Evolutionary conservation across 2,888 invertebrate species (phyloP).

Genomic region (Andrena hattorfiana): DNA sequence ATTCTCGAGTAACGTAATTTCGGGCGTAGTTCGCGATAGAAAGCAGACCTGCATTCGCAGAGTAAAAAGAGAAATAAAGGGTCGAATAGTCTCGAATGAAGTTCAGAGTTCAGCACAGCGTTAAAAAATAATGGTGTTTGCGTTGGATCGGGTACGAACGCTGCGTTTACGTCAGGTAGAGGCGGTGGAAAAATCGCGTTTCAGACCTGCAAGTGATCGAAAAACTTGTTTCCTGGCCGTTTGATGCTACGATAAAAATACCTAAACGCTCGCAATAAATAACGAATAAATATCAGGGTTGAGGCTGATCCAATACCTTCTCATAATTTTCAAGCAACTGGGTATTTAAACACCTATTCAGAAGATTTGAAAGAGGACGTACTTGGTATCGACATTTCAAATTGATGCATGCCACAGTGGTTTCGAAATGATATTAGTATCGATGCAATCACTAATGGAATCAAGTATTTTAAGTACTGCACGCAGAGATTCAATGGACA

Average conservation of each 20-base stretch:
- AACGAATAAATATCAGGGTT: too few species aligned
- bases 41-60: constrained; percentile 5
- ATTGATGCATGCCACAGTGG: too few species aligned
- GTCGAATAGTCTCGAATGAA: neutral
- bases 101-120: constrained; percentile 1
- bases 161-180: neutral
- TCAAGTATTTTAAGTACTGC: too few species aligned
- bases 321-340: too few species aligned
- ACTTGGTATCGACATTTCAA: too few species aligned
- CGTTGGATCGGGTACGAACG: neutral
- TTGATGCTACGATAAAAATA: neutral
- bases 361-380: too few species aligned
- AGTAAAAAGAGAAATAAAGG: constrained; percentile 2
- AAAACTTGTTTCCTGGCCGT: neutral
- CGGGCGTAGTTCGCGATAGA: neutral
- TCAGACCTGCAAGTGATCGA: neutral
- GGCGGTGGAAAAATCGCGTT: neutral
- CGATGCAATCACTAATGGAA: too few species aligned
- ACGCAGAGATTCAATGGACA: too few species aligned
- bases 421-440: too few species aligned
- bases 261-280: neutral
- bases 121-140: neutral
- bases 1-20: neutral
- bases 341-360: too few species aligned
- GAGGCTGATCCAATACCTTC: too few species aligned